phyloP scores from a whole-genome alignment of 2,888 invertebrate genomes.

The Drosophila lutescens region DNA sequence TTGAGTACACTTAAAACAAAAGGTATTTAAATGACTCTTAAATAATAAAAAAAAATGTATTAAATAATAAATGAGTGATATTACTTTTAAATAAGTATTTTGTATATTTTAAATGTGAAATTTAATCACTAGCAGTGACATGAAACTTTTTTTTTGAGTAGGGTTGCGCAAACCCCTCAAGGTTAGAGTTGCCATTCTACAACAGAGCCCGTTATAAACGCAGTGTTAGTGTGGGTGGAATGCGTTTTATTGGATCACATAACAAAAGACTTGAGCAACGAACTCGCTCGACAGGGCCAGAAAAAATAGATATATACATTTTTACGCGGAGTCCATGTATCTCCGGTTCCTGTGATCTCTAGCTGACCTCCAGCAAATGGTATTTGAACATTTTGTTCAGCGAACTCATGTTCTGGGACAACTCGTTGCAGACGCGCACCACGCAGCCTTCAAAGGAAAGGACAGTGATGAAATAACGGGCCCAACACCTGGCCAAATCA shows the following conservation, averaged over 20 bases:
- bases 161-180: slow-evolving; percentile 13
- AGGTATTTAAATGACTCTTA: background rate
- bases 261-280: slow-evolving; percentile 44
- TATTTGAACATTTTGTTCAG: slow-evolving; percentile 75
- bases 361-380: slow-evolving; percentile 69
- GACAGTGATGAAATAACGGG: slow-evolving; percentile 10
- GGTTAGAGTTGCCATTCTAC: slow-evolving; percentile 28
- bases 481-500: slow-evolving; percentile 4
- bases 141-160: background rate
- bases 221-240: slow-evolving; percentile 13
- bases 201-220: slow-evolving; percentile 7
- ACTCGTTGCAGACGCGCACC: slow-evolving; percentile 68
- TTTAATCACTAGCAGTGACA: background rate
- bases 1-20: background rate
- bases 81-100: too few relatives aligned
- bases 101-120: background rate
- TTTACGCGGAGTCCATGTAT: background rate
- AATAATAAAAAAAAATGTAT: background rate
- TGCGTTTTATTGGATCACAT: slow-evolving; percentile 48
- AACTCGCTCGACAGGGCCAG: slow-evolving; percentile 38
- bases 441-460: slow-evolving; percentile 69
- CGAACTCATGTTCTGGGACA: slow-evolving; percentile 73
- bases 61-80: background rate
- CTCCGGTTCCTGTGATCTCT: slow-evolving; percentile 6
- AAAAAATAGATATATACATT: slow-evolving; percentile 10